A percentile compares a stretch with the other conserved stretches of the same genome.
Conservation (phyloP, 2,797 vertebrate genomes). For the Danio jaintianensis region DNA sequence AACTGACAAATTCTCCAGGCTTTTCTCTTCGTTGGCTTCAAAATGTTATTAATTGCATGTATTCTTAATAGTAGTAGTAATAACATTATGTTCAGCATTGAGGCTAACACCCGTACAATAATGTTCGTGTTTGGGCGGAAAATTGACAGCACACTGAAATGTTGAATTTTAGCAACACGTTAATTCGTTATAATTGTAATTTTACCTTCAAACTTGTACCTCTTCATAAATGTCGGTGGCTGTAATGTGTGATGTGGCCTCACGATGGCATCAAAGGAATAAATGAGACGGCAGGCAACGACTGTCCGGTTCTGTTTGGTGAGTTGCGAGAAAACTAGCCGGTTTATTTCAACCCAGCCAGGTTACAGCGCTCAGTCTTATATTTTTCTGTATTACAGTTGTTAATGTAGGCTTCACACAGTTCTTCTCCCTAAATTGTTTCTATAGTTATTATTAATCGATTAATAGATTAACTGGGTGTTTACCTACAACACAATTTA, state of each 20-base stretch:
- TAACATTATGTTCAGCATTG: background rate
- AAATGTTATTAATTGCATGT: background rate
- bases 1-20: background rate
- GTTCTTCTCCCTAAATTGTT: too few relatives aligned
- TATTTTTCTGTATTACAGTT: too few relatives aligned
- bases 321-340: background rate
- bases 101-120: background rate
- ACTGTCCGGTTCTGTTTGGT: background rate
- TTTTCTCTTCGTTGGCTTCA: background rate
- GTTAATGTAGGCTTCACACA: too few relatives aligned
- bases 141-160: background rate
- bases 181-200: background rate
- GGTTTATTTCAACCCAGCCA: background rate
- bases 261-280: slow-evolving; percentile 48
- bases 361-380: background rate
- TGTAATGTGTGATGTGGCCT: slow-evolving; percentile 42
- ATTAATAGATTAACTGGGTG: too few relatives aligned
- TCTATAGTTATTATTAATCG: too few relatives aligned
- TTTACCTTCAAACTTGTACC: background rate
- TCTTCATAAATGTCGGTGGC: background rate
- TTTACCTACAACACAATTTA: too few relatives aligned
- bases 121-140: background rate
- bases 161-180: background rate
- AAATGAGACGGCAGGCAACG: background rate
- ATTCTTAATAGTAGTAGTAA: background rate